Evolutionary conservation across 37 sponge, comb jelly and placozoan genomes (phyloP).

Genomic region (Haliclona indistincta): DNA sequence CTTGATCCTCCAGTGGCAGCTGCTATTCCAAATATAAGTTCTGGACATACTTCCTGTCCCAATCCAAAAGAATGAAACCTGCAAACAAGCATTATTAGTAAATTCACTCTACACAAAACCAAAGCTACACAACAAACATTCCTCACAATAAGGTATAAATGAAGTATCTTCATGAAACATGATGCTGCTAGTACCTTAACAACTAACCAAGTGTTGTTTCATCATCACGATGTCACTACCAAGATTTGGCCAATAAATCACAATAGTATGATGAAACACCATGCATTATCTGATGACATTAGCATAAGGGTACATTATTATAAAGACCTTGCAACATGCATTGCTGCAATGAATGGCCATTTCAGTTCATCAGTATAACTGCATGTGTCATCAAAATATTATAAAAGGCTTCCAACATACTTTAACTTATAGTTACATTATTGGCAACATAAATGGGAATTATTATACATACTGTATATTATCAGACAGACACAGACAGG

Average conservation of each 20-base stretch:
- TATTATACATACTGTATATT: too few relatives aligned
- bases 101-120: not conserved
- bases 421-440: too few relatives aligned
- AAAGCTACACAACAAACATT: not conserved
- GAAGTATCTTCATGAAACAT: not conserved
- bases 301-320: not conserved
- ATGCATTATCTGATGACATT: too few relatives aligned
- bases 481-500: too few relatives aligned
- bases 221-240: not conserved
- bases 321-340: too few relatives aligned
- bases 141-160: not conserved
- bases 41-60: conserved; percentile 55
- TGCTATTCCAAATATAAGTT: conserved; percentile 61
- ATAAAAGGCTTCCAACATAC: too few relatives aligned
- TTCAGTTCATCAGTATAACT: too few relatives aligned
- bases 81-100: not conserved
- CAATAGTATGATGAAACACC: not conserved
- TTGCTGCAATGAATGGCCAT: too few relatives aligned
- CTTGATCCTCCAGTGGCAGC: conserved; percentile 47
- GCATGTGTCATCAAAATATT: too few relatives aligned
- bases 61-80: conserved; percentile 81
- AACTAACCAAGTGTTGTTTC: not conserved
- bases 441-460: too few relatives aligned
- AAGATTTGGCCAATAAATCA: not conserved
- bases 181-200: not conserved